Conservation (phyloP, 2,888 invertebrate species). For the Mesochorus sp. region DNA sequence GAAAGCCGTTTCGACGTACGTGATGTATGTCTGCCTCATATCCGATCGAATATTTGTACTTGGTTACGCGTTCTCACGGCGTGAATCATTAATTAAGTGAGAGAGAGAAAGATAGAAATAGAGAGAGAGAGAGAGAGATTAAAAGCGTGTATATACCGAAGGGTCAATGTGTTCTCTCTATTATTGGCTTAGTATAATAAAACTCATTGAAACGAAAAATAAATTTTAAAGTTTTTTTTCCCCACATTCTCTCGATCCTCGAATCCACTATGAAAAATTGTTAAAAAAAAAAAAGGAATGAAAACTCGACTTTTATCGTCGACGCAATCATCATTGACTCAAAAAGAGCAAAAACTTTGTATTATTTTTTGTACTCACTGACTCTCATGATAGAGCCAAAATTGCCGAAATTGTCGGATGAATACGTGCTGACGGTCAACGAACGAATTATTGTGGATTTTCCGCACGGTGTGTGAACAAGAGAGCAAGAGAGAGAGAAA, state of each 20-base stretch:
- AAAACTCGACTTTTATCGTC: background rate
- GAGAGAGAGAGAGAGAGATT: slow-evolving; percentile 34
- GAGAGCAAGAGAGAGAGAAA: background rate
- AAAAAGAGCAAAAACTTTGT: background rate
- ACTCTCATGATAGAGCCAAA: slow-evolving; percentile 21
- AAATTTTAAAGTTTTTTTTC: slow-evolving; percentile 16
- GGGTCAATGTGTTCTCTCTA: background rate
- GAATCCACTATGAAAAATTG: slow-evolving; percentile 29
- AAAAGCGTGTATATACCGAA: slow-evolving; percentile 66
- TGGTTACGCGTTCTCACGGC: slow-evolving; percentile 46
- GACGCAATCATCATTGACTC: background rate
- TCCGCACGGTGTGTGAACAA: background rate
- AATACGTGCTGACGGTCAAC: slow-evolving; percentile 9
- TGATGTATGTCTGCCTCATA: slow-evolving; percentile 57
- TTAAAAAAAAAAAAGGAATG: slow-evolving; percentile 10
- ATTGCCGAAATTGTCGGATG: slow-evolving; percentile 28
- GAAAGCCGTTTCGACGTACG: slow-evolving; percentile 23
- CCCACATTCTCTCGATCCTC: background rate
- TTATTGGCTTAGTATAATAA: background rate
- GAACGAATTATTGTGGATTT: slow-evolving; percentile 5
- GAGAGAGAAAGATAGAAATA: slow-evolving; percentile 73
- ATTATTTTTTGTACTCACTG: background rate
- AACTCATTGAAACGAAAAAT: slow-evolving; percentile 34
- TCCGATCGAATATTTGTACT: slow-evolving; percentile 71
- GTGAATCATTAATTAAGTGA: slow-evolving; percentile 67